Evolutionary conservation across 2,888 invertebrate species (phyloP).

Genomic region (Hypena proboscidalis): DNA sequence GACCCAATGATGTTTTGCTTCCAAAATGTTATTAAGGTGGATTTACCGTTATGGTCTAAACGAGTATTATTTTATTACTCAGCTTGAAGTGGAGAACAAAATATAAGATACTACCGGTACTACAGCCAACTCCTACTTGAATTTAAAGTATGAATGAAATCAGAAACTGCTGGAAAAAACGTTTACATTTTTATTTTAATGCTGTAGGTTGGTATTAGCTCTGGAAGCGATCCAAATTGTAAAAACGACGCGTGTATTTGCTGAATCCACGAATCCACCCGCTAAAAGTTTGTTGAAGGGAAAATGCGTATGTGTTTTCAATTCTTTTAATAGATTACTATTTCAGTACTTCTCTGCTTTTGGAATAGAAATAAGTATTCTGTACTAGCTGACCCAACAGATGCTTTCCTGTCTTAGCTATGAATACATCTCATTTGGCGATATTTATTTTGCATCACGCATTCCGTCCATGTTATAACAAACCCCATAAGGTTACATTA

Average conservation of each 20-base stretch:
- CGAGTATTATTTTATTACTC: not conserved
- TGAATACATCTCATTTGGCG: too few relatives aligned
- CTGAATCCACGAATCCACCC: conserved; percentile 61
- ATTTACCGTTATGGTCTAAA: not conserved
- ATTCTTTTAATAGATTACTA: too few relatives aligned
- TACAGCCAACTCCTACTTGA: not conserved
- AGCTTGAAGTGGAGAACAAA: too few relatives aligned
- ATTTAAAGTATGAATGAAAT: conserved; percentile 8
- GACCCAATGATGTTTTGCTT: conserved; percentile 2
- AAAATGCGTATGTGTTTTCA: too few relatives aligned
- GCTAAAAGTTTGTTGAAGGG: conserved; percentile 50
- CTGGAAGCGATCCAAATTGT: conserved; percentile 73
- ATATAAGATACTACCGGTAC: too few relatives aligned
- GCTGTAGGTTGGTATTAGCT: conserved; percentile 48
- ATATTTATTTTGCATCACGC: too few relatives aligned
- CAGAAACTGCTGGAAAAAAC: conserved; percentile 20
- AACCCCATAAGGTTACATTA: too few relatives aligned
- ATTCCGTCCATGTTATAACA: too few relatives aligned
- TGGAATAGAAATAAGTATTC: too few relatives aligned
- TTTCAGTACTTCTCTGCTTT: too few relatives aligned
- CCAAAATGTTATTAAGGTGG: not conserved
- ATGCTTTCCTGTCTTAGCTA: too few relatives aligned
- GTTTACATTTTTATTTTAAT: conserved; percentile 20
- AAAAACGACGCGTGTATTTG: conserved; percentile 58
- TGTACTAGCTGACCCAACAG: too few relatives aligned